These are phyloP conservation scores for Emydura subglobosa DNA, from an alignment of 2,113 vertebrate species.

Conservation along the genomic window DNA sequence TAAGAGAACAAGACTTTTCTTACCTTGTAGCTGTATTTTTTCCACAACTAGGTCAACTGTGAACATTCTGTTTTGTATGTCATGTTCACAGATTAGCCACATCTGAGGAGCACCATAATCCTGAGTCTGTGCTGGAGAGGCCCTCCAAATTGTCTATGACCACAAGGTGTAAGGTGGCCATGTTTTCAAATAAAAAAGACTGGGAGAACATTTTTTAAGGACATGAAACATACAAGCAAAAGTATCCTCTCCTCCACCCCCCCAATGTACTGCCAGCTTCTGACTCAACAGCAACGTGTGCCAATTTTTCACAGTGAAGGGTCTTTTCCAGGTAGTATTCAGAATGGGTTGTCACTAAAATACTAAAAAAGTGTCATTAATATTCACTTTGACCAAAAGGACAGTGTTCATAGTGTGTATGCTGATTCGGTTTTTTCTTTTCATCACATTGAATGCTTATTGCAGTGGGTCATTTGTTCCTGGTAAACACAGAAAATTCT, in stretches of 20 bases:
- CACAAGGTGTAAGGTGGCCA: too few relatives aligned
- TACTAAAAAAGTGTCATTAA: not conserved
- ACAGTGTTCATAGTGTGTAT: rapidly evolving
- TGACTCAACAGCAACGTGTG: not conserved
- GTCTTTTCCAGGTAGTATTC: not conserved
- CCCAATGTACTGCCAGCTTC: not conserved
- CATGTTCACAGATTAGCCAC: not conserved
- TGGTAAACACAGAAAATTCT: not conserved
- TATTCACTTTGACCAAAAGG: not conserved
- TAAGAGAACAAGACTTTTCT: not conserved
- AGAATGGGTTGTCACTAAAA: not conserved
- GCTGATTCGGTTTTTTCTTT: not conserved
- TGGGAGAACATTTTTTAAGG: too few relatives aligned
- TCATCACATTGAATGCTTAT: not conserved
- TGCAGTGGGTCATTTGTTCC: not conserved
- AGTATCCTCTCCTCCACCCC: too few relatives aligned
- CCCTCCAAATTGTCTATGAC: not conserved
- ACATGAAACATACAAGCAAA: not conserved
- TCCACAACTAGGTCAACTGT: not conserved
- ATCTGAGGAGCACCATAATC: not conserved
- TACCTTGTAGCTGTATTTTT: not conserved
- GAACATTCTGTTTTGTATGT: not conserved
- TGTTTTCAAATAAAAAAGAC: too few relatives aligned
- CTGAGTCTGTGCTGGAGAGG: not conserved
- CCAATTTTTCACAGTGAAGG: not conserved